Conservation (phyloP, 2,797 vertebrate genomes). For the Columba guinea region DNA sequence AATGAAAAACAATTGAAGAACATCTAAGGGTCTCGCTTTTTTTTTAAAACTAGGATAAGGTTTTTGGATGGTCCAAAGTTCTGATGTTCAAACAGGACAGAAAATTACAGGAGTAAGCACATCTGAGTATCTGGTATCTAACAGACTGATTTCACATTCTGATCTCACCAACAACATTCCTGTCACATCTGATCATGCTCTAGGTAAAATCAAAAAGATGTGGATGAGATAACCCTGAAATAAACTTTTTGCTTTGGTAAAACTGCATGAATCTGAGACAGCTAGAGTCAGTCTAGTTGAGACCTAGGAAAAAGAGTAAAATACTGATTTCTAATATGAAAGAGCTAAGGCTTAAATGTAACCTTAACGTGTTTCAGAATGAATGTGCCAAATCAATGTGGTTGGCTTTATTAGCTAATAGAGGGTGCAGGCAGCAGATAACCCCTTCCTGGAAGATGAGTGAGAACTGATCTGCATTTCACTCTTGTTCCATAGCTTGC, state of each 20-base stretch:
- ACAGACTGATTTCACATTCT: background rate
- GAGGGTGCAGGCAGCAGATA: background rate
- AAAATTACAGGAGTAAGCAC: background rate
- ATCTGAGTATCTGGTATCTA: background rate
- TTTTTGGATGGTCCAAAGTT: background rate
- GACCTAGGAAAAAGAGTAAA: background rate
- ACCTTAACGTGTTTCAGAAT: background rate
- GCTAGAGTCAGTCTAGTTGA: background rate
- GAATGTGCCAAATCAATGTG: background rate
- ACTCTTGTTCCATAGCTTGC: background rate
- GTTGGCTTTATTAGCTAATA: background rate
- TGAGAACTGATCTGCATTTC: background rate
- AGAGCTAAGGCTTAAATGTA: background rate
- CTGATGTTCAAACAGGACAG: background rate
- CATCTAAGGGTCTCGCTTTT: background rate
- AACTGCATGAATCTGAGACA: background rate
- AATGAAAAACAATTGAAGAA: background rate
- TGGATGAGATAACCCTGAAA: background rate
- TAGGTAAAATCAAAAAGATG: background rate
- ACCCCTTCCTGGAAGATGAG: background rate
- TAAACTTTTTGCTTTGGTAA: background rate
- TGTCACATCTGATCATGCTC: background rate
- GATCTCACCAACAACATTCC: background rate
- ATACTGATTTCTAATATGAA: background rate
- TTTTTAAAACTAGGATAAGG: background rate